A percentile compares a stretch with the other conserved stretches of the same genome.
These are phyloP conservation scores for Cyanoramphus novaezelandiae DNA, from an alignment of 2,113 vertebrate species.

Conservation along the genomic window DNA sequence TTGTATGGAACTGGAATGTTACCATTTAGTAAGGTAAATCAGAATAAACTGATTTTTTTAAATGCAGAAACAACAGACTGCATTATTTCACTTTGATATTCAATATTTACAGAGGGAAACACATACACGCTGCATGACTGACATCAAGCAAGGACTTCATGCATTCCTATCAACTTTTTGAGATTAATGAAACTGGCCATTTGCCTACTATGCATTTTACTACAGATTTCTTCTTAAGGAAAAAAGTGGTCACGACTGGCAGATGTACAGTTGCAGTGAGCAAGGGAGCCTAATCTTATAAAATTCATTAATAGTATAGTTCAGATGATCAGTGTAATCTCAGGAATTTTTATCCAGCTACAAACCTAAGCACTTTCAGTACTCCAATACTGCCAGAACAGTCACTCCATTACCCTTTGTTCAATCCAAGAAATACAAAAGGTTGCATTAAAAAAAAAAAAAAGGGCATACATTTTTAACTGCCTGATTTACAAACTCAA, in stretches of 20 bases:
- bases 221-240: conserved; percentile 19
- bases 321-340: background rate
- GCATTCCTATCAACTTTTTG: background rate
- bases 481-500: background rate
- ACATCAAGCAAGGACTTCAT: background rate
- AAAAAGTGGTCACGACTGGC: background rate
- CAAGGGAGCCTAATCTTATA: conserved; percentile 1
- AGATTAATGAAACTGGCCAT: background rate
- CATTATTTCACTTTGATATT: background rate
- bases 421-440: background rate
- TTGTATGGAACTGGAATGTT: background rate
- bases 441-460: background rate
- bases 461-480: background rate
- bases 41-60: background rate
- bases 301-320: background rate
- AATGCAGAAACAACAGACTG: background rate
- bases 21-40: background rate
- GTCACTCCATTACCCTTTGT: background rate
- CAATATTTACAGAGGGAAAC: background rate
- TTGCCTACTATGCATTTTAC: background rate
- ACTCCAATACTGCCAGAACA: background rate
- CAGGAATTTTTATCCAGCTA: background rate
- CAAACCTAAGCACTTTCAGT: background rate
- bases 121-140: background rate
- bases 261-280: background rate